Evolutionary conservation across 2,888 invertebrate species (phyloP), one percentile per base, ranked within the genome.

Genomic region (Pristionchus mayeri): DNA sequence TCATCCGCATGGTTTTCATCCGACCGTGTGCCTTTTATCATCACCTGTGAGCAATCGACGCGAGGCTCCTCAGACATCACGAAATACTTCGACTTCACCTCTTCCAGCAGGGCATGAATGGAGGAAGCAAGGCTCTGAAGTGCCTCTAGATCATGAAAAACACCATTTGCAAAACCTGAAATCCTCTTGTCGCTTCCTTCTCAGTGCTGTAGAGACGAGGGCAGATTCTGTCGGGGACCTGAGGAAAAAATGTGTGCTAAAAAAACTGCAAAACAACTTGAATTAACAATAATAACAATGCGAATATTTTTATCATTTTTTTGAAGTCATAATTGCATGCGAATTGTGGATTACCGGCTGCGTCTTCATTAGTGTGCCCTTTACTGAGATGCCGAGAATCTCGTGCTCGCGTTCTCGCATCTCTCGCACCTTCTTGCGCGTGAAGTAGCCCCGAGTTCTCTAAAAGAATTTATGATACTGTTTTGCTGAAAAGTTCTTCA

Each of bases 361-460:
- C 6, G 71, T 84, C 44, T 75, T 21, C 18, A 50, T 37, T 3
- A 84, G 40, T 24, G 34, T 57, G 13, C 76, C 82, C 34, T 86
- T 84, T n/a, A 89, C 87, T 30, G 85, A 88, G 85, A 91, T 84
- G 37, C 88, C 88, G 30, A 91, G 67, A 11, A 87, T 75, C 27
- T 86, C 85, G 44, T 87, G 71, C 76, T 91, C 91, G 21, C 71
- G 84, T 37, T 86, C 86, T 6, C 91, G 85, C 87, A 90, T 86
- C 44, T 88, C 85, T 18, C 86, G 84, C 13, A 89, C 88, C 54
- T 79, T 48, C 82, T 90, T 90, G 7, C 90, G 85, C 0, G 90
- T 88, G 71, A 90, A 88, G 84, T 87, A 88, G 34, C 90, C 90
- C 3, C 90, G 87, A 13, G 90, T 90, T 76, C 89, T 84, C 90